phyloP scores from a whole-genome alignment of 1,140 invertebrate species.

The Brachionus koreanus region DNA sequence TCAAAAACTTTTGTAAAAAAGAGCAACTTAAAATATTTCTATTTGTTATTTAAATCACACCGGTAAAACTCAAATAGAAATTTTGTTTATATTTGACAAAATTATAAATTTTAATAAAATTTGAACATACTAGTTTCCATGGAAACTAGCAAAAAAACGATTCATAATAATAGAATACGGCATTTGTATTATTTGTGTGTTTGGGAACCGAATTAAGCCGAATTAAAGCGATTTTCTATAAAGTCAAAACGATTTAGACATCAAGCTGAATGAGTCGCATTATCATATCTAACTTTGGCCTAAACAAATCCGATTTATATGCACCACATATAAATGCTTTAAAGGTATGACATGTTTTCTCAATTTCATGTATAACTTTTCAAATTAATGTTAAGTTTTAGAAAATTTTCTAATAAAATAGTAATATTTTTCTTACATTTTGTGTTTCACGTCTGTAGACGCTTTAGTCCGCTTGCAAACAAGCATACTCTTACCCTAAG shows the following conservation, averaged over 20 bases:
- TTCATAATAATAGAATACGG: not conserved
- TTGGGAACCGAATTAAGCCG: not conserved
- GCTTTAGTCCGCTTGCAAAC: not conserved
- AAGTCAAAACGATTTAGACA: not conserved
- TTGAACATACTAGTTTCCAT: not conserved
- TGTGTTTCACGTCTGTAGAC: not conserved
- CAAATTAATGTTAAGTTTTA: not conserved
- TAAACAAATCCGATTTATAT: slow-evolving; percentile 34
- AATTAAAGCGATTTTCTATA: not conserved
- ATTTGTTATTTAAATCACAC: slow-evolving; percentile 11
- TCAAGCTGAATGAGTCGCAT: not conserved
- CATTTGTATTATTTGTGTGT: not conserved
- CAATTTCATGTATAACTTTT: not conserved
- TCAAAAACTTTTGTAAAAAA: not conserved
- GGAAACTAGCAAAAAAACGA: not conserved
- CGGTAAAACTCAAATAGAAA: not conserved
- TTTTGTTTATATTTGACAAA: not conserved
- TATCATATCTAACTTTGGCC: slow-evolving; percentile 5
- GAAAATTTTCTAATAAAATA: slow-evolving; percentile 1
- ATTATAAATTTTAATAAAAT: slow-evolving; percentile 2
- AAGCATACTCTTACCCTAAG: not conserved
- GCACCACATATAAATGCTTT: slow-evolving; percentile 36
- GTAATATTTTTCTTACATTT: not conserved
- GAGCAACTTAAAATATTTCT: not conserved
- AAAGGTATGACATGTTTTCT: not conserved